Conservation (phyloP, 1,140 invertebrate genomes). For the Hyles euphorbiae region DNA sequence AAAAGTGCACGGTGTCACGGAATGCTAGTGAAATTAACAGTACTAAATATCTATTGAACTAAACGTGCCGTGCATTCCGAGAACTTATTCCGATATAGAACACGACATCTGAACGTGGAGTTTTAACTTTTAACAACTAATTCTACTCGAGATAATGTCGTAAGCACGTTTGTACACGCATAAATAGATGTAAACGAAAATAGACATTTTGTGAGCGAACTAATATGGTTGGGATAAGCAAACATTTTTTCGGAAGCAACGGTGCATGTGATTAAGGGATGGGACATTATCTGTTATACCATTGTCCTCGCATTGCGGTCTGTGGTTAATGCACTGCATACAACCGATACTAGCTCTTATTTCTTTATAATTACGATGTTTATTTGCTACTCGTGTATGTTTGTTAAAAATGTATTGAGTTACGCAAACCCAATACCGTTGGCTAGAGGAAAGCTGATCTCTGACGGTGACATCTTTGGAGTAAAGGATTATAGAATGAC, state of each 20-base stretch:
- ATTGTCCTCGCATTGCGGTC: slow-evolving; percentile 67
- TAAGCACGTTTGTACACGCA: slow-evolving; percentile 40
- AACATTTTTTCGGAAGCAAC: slow-evolving; percentile 68
- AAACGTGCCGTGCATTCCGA: slow-evolving; percentile 46
- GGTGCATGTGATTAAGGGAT: slow-evolving; percentile 74
- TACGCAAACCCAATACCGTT: slow-evolving; percentile 71
- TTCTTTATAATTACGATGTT: slow-evolving; percentile 25
- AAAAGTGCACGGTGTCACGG: slow-evolving; percentile 41
- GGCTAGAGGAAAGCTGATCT: slow-evolving; percentile 69
- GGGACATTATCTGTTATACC: slow-evolving; percentile 66
- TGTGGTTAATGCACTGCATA: slow-evolving; percentile 44
- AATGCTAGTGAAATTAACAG: slow-evolving; percentile 44
- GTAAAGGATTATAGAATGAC: slow-evolving; percentile 74
- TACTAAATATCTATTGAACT: slow-evolving; percentile 45
- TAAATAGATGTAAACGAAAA: slow-evolving; percentile 45
- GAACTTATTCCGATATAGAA: slow-evolving; percentile 53
- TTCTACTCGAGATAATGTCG: slow-evolving; percentile 34
- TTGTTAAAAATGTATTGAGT: slow-evolving; percentile 47
- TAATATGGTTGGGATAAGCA: slow-evolving; percentile 52
- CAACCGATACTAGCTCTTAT: slow-evolving; percentile 40
- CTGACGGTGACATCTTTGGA: slow-evolving; percentile 67
- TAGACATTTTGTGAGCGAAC: slow-evolving; percentile 50
- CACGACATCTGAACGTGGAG: slow-evolving; percentile 30
- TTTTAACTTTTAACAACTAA: slow-evolving; percentile 47
- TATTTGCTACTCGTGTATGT: slow-evolving; percentile 18